Conservation (phyloP, 2,888 invertebrate genomes). For the Phytoseiulus persimilis region DNA sequence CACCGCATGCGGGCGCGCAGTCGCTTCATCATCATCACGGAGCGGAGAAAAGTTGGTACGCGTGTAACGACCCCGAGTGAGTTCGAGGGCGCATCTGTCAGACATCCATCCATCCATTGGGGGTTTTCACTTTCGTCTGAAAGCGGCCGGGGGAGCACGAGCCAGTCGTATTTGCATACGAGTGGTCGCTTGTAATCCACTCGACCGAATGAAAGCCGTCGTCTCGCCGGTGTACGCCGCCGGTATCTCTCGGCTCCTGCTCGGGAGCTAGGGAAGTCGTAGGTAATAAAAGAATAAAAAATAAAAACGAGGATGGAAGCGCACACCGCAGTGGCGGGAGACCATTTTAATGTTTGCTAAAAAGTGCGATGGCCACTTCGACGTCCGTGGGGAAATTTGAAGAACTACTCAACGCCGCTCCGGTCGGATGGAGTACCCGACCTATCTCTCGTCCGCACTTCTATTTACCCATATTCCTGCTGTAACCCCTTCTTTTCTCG, state of each 20-base stretch:
- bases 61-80: not conserved
- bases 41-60: not conserved
- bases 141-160: not conserved
- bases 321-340: not conserved
- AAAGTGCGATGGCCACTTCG: not conserved
- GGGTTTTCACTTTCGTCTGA: not conserved
- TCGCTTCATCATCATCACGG: not conserved
- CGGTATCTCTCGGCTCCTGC: not conserved
- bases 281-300: slow-evolving; percentile 5
- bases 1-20: too few relatives aligned
- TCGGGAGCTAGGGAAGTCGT: not conserved
- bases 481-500: not conserved
- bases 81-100: not conserved
- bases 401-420: not conserved
- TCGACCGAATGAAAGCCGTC: slow-evolving; percentile 5
- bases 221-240: not conserved
- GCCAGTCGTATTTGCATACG: not conserved
- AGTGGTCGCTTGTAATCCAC: slow-evolving; percentile 5
- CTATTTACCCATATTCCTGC: not conserved
- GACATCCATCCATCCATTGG: not conserved
- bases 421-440: not conserved
- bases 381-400: not conserved
- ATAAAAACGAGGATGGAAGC: not conserved
- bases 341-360: not conserved
- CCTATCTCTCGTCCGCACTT: not conserved